phyloP scores from a whole-genome alignment of 2,888 invertebrate genomes.

The Erynnis tages region DNA sequence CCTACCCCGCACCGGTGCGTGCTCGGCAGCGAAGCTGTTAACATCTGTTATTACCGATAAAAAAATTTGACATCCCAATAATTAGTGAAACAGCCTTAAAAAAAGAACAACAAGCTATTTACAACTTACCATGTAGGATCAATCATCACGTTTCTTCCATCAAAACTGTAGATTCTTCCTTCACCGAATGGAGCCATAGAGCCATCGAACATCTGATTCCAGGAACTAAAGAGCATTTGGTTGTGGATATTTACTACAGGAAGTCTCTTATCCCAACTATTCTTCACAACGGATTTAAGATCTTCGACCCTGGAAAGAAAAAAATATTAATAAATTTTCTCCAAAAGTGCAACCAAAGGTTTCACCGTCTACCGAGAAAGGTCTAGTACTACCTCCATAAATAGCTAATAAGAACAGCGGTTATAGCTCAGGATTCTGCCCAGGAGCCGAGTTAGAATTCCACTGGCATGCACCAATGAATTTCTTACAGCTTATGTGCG shows the following conservation, averaged over 20 bases:
- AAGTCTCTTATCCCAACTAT: slow-evolving; percentile 37
- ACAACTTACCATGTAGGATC: slow-evolving; percentile 56
- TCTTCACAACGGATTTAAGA: slow-evolving; percentile 43
- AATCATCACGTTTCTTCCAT: slow-evolving; percentile 53
- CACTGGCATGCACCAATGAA: too few relatives aligned
- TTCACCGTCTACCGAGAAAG: too few relatives aligned
- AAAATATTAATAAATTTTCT: not conserved
- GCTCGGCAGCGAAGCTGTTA: too few relatives aligned
- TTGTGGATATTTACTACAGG: slow-evolving; percentile 55
- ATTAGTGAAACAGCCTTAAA: not conserved
- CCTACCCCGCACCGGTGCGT: too few relatives aligned
- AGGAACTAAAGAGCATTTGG: slow-evolving; percentile 57
- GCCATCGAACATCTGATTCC: slow-evolving; percentile 59
- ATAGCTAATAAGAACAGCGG: too few relatives aligned
- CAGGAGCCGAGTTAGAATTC: too few relatives aligned
- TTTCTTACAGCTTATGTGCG: too few relatives aligned
- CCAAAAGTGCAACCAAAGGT: not conserved
- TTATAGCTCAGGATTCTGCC: too few relatives aligned
- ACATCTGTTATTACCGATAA: too few relatives aligned
- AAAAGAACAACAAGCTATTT: not conserved
- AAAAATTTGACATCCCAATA: not conserved
- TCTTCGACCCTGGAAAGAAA: slow-evolving; percentile 45
- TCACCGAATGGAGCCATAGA: slow-evolving; percentile 43
- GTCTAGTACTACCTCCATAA: too few relatives aligned
- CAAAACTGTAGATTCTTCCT: slow-evolving; percentile 58